Base-by-base conservation (phyloP, 2,888 invertebrate species). In the Harpalus rubripes region DNA sequence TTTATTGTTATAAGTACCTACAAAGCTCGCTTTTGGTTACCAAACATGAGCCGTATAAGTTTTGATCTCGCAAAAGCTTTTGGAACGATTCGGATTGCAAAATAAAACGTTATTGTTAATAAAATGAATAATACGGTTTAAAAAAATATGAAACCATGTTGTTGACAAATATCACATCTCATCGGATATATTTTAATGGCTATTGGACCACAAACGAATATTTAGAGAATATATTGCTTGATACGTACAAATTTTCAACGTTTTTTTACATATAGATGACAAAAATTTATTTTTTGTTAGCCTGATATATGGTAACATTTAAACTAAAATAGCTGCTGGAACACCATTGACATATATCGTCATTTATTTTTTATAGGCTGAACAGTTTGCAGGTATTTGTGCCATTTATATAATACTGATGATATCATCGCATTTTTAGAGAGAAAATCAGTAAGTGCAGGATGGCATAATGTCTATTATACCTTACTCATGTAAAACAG, bases 251-350 rank as follows among this genome's bases (percentile, higher is more conserved):
- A 63, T 63, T 63, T 26, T n/a, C 63, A 63, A 68, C 68, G 39
- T 5, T 68, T 68, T 68, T 22, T 68, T 68, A 12, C 39, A 32
- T 68, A 63, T 61, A 61, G n/a, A 63, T 39, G 68, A 68, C 68
- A 39, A 68, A 68, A 68, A 39, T 39, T 39, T 15, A n/a, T 68
- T 68, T 68, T 68, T 68, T 68, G 39, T 68, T 68, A 68, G 68
- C 7, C 68, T 68, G 68, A 68, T 68, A 15, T 68, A 68, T 68
- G 68, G 68, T n/a, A 68, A 68, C 68, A 68, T 68, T 68, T n/a
- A 68, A 68, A 68, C n/a, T 68, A 63, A 63, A 63, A 63, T 63
- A 22, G 63, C 3, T 26, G 63, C 12, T 26, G 0, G 39, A 68
- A 15, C 39, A 68, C 7, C 68, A 32, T 68, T 68, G 68, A 68